phyloP scores from a whole-genome alignment of 1,140 invertebrate genomes.

The Conus ventricosus region DNA sequence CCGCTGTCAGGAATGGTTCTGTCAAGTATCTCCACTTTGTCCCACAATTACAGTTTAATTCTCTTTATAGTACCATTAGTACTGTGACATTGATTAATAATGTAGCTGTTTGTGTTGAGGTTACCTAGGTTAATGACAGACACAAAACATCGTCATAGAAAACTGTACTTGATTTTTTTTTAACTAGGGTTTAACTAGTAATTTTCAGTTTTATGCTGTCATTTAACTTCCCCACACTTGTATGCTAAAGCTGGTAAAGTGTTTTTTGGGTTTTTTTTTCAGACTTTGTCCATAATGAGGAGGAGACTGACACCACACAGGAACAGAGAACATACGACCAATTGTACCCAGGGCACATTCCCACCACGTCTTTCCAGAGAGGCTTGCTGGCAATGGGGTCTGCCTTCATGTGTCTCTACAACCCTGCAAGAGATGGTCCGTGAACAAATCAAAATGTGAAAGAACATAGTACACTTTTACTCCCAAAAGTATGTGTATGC shows the following conservation, averaged over 20 bases:
- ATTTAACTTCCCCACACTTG: neutral
- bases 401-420: slow-evolving; percentile 82
- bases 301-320: slow-evolving; percentile 1
- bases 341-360: slow-evolving; percentile 81
- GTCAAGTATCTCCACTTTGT: too few relatives aligned
- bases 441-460: slow-evolving; percentile 27
- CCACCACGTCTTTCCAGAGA: slow-evolving; percentile 84
- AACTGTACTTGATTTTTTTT: neutral
- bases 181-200: too few relatives aligned
- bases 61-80: too few relatives aligned
- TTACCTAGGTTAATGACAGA: too few relatives aligned
- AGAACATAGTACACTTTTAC: neutral
- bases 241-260: too few relatives aligned
- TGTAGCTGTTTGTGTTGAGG: too few relatives aligned
- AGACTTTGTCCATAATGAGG: slow-evolving; percentile 23
- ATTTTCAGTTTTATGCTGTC: too few relatives aligned
- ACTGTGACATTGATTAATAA: too few relatives aligned
- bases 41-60: too few relatives aligned
- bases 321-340: slow-evolving; percentile 46
- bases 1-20: too few relatives aligned
- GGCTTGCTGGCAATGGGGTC: slow-evolving; percentile 86
- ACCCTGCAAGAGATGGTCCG: slow-evolving; percentile 80
- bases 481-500: too few relatives aligned
- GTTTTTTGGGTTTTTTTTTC: neutral
- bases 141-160: too few relatives aligned